phyloP scores from a whole-genome alignment of 2,888 invertebrate species.

The Coremacera marginata region DNA sequence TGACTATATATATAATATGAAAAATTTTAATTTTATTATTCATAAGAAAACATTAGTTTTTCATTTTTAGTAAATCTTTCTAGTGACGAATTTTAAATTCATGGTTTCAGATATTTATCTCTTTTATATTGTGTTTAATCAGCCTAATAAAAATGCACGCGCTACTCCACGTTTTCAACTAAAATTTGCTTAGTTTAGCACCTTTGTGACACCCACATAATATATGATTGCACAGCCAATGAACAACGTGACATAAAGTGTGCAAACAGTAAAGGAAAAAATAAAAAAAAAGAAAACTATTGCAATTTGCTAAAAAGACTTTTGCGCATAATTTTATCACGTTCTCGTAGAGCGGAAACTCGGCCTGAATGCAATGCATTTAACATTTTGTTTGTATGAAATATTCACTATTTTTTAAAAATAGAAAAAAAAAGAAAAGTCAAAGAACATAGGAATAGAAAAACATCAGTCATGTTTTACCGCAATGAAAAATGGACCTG shows the following conservation, averaged over 20 bases:
- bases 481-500: neutral
- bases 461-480: neutral
- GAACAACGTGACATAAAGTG: slow-evolving; percentile 14
- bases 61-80: too few species aligned
- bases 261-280: neutral
- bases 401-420: slow-evolving; percentile 19
- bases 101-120: too few species aligned
- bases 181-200: slow-evolving; percentile 11
- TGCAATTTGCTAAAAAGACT: slow-evolving; percentile 36
- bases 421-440: slow-evolving; percentile 3
- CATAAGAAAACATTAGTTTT: too few species aligned
- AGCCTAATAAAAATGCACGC: neutral
- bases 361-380: slow-evolving; percentile 10
- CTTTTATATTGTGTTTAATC: too few species aligned
- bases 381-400: slow-evolving; percentile 13
- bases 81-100: too few species aligned
- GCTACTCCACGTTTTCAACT: neutral
- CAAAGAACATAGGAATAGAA: neutral
- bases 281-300: neutral
- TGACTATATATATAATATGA: too few species aligned
- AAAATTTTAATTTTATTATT: too few species aligned
- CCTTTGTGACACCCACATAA: slow-evolving; percentile 11
- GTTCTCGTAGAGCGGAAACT: slow-evolving; percentile 16
- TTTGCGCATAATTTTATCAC: slow-evolving; percentile 32
- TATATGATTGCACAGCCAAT: slow-evolving; percentile 2